Evolutionary conservation across 2,888 invertebrate genomes (phyloP), one percentile per base, ranked within the genome.

Genomic region (Acrocyrtus sp.): DNA sequence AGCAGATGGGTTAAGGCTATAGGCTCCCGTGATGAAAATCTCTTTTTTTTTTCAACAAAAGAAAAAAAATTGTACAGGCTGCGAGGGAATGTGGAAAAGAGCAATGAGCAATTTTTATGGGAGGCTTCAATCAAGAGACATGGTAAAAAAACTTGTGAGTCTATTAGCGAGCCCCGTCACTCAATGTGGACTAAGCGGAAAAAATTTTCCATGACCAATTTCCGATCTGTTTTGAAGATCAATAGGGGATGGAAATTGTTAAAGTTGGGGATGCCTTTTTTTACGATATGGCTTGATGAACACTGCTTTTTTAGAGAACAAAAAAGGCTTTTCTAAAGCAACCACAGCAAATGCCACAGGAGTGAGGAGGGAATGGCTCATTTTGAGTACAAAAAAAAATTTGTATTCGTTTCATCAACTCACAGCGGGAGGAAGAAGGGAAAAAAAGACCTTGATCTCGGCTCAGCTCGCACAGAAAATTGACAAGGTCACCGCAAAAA

Each of bases 401-500:
- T n/a, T n/a, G n/a, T n/a, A n/a, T n/a, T n/a, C n/a, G n/a, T n/a
- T n/a, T n/a, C n/a, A n/a, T n/a, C n/a, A 56, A 17, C 17, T 34
- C 29, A 34, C 15, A 48, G 43, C 47, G 17, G 41, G 1, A 19
- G 54, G 57, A 57, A 57, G 57, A 57, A 34, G 50, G n/a, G 24
- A 17, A 24, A 51, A 63, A 45, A 54, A 27, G 50, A 67, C 66
- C 66, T 67, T 67, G 66, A 67, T 67, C 66, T 67, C 66, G 51
- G 50, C 58, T 57, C 57, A 67, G 47, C n/a, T n/a, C n/a, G n/a
- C n/a, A n/a, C n/a, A n/a, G n/a, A 50, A 51, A 21, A 41, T 29
- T 43, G 66, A 58, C 66, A 67, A 67, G 66, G 66, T 67, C 66
- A 67, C 66, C 50, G 57, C 58, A 56, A n/a, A n/a, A 57, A 41